These are phyloP conservation scores for Plecotus auritus DNA, from an alignment of 2,113 vertebrate species.

Conservation along the genomic window DNA sequence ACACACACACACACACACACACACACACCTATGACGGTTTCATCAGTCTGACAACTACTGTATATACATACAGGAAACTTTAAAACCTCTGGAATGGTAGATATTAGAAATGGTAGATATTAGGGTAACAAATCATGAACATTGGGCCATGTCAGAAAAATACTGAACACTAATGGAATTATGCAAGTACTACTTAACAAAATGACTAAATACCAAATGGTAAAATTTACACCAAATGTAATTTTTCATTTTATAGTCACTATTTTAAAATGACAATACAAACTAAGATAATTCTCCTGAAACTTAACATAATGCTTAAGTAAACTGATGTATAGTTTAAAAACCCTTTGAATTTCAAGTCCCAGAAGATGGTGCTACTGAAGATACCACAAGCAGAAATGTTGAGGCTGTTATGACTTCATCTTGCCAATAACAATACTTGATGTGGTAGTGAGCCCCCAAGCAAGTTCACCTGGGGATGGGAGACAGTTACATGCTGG, in stretches of 20 bases:
- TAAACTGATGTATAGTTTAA: background rate
- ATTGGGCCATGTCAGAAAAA: background rate
- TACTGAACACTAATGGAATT: background rate
- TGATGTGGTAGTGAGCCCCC: background rate
- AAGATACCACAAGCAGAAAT: background rate
- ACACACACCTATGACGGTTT: background rate
- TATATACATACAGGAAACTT: background rate
- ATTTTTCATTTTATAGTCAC: background rate
- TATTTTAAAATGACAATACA: slow-evolving; percentile 32
- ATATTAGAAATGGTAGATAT: background rate
- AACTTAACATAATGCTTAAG: slow-evolving; percentile 9
- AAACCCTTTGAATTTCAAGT: background rate
- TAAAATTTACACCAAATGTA: background rate
- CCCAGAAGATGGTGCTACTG: background rate
- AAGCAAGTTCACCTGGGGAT: background rate
- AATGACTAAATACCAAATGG: background rate
- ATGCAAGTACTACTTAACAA: background rate
- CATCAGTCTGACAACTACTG: background rate
- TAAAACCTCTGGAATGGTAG: background rate
- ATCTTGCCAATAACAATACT: background rate
- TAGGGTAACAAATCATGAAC: background rate
- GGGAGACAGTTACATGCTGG: background rate
- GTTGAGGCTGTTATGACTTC: background rate
- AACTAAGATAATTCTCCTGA: background rate
- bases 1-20: no score